phyloP scores from a whole-genome alignment of 1,140 invertebrate species.

The Saccostrea glomerata region DNA sequence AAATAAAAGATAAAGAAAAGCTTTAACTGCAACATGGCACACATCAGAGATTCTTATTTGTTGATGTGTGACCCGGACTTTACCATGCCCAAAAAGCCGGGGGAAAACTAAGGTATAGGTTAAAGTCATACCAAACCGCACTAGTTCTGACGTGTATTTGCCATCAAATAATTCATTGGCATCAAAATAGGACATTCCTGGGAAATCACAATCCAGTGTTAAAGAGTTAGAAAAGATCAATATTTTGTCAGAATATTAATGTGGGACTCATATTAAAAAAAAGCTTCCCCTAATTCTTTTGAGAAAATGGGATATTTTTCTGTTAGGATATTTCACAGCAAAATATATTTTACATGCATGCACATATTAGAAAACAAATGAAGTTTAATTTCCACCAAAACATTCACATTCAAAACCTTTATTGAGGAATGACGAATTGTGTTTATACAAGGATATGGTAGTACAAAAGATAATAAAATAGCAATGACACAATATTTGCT shows the following conservation, averaged over 20 bases:
- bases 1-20: neutral
- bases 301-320: neutral
- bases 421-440: too few species aligned
- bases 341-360: neutral
- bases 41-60: neutral
- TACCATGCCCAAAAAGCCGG: constrained; percentile 21
- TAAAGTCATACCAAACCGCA: constrained; percentile 55
- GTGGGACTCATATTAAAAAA: neutral
- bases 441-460: too few species aligned
- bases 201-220: constrained; percentile 20
- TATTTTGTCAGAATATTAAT: neutral
- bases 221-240: constrained; percentile 2
- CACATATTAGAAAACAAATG: neutral
- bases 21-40: neutral
- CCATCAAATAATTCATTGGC: constrained; percentile 56
- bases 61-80: neutral
- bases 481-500: neutral
- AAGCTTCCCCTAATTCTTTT: neutral
- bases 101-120: neutral
- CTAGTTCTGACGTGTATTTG: constrained; percentile 55
- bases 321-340: neutral
- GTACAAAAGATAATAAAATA: too few species aligned
- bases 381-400: neutral
- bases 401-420: too few species aligned
- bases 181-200: constrained; percentile 52